Evolutionary conservation across 1,140 invertebrate species (phyloP).

Genomic region (Oedothorax gibbosus): DNA sequence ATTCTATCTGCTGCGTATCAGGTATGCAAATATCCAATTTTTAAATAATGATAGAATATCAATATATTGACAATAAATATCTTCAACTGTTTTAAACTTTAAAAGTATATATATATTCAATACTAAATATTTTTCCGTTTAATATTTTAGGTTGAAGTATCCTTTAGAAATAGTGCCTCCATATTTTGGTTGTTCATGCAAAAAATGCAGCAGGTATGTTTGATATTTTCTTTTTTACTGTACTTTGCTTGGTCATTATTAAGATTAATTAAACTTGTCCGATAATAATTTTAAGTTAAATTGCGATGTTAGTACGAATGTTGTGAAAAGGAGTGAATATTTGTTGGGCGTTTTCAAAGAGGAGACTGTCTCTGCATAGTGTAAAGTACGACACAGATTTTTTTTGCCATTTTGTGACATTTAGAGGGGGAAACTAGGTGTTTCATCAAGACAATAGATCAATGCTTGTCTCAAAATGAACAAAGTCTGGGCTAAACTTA

Average conservation of each 20-base stretch:
- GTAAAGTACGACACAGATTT: no score
- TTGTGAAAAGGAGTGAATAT: no score
- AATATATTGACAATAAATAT: background rate
- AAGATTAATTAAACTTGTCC: background rate
- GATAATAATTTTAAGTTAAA: no score
- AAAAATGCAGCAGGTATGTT: constrained; percentile 58
- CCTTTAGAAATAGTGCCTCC: constrained; percentile 49
- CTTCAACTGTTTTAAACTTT: background rate
- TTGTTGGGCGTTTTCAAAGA: no score
- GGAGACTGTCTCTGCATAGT: no score
- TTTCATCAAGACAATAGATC: no score
- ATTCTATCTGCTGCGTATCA: constrained; percentile 79
- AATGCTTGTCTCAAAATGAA: no score
- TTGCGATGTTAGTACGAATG: no score
- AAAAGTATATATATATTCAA: background rate
- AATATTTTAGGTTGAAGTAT: constrained; percentile 51
- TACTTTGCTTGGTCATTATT: background rate
- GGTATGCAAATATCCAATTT: constrained; percentile 68
- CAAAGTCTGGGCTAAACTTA: no score
- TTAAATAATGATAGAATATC: background rate
- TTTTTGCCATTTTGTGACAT: no score
- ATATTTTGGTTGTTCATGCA: constrained; percentile 59
- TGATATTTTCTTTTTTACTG: background rate
- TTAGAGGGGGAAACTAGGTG: no score
- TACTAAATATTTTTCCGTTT: background rate